These are phyloP conservation scores for Habrosyne pyritoides DNA, from an alignment of 2,888 invertebrate species.

Conservation along the genomic window DNA sequence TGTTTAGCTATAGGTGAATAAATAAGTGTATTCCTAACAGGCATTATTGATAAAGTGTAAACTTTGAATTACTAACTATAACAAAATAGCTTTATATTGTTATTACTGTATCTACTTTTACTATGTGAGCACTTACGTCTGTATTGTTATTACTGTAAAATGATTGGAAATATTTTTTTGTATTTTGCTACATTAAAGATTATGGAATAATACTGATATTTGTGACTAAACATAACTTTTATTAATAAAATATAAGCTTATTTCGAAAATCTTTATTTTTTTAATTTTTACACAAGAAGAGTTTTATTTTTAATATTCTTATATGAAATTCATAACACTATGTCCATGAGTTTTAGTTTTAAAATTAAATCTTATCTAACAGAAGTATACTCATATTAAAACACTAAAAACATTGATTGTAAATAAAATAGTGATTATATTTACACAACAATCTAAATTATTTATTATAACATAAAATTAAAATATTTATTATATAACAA, in stretches of 20 bases:
- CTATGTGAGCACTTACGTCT: too few relatives aligned
- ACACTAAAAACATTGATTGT: conserved; percentile 63
- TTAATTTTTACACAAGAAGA: conserved; percentile 74
- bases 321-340: conserved; percentile 64
- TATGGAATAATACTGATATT: too few relatives aligned
- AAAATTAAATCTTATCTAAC: conserved; percentile 51
- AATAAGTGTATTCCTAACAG: too few relatives aligned
- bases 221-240: not conserved
- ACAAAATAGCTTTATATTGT: too few relatives aligned
- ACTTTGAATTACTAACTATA: too few relatives aligned
- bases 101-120: too few relatives aligned
- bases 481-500: conserved; percentile 64
- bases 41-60: too few relatives aligned
- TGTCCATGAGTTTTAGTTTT: conserved; percentile 52
- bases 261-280: conserved; percentile 73
- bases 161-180: too few relatives aligned
- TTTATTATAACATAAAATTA: conserved; percentile 63
- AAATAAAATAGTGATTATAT: conserved; percentile 70
- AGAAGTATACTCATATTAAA: conserved; percentile 51
- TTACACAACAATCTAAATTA: conserved; percentile 76
- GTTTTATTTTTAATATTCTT: conserved; percentile 66
- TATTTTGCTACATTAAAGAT: too few relatives aligned
- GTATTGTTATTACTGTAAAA: too few relatives aligned
- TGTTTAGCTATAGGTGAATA: too few relatives aligned
- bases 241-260: conserved; percentile 19